Conservation (phyloP, 2,888 invertebrate species). For the Xestoiulus laeticollis region DNA sequence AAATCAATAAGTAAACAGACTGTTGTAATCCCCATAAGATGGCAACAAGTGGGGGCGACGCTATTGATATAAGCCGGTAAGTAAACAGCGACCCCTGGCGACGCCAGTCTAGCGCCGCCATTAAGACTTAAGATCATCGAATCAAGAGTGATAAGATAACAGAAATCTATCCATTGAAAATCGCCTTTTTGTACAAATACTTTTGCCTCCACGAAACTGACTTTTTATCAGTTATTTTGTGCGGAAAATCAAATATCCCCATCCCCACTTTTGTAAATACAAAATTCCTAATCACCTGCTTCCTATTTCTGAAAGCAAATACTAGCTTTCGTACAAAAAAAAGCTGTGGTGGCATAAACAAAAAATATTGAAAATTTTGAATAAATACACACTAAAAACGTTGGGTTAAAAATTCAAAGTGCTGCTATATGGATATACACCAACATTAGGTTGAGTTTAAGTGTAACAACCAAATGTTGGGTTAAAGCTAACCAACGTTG, state of each 20-base stretch:
- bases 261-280: constrained; percentile 14
- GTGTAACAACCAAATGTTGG: too few species aligned
- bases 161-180: neutral
- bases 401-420: too few species aligned
- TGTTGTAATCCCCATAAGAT: constrained; percentile 18
- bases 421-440: too few species aligned
- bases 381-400: too few species aligned
- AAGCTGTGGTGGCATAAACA: neutral
- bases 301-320: neutral
- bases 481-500: too few species aligned
- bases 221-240: neutral
- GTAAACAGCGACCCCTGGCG: constrained; percentile 16
- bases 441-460: too few species aligned
- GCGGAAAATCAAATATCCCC: neutral
- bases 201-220: neutral
- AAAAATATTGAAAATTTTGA: too few species aligned
- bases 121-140: neutral
- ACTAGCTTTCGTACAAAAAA: neutral
- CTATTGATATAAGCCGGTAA: neutral
- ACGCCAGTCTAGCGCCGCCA: neutral
- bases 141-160: constrained; percentile 4
- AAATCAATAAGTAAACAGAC: constrained; percentile 46
- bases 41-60: constrained; percentile 26
- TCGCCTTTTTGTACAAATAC: neutral
- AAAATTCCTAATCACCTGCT: neutral